Base-by-base conservation (phyloP, 2,113 vertebrate species). In the Petrocephalus zakoni region DNA sequence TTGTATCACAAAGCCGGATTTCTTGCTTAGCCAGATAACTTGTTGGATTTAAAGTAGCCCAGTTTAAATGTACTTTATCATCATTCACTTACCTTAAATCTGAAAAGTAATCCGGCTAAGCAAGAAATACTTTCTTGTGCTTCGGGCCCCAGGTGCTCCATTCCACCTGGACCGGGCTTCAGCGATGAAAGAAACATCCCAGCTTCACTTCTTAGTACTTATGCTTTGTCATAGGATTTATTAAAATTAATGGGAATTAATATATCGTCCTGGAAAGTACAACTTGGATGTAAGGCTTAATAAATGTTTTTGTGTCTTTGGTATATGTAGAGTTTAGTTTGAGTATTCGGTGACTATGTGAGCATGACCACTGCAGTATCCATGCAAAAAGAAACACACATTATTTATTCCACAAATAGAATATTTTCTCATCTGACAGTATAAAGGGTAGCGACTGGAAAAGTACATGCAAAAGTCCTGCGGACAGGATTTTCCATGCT, bases 401-500 rank as follows among this genome's bases (percentile, higher is more conserved):
- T 83, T 84, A 88, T 84, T 85, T 89, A 68, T 85, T 89, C 88
- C 81, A 89, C 88, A 86, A 89, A 89, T 58, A 89, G 85, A 53
- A 34, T 25, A 87, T 75, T 87, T 87, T 49, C 51, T 87, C 88
- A 87, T 89, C 84, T 87, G 64, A 56, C 88, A 78, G 85, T 85
- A 87, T 78, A 49, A 89, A 87, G 88, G 61, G 88, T 87, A 87
- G n/a, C 51, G 25, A 89, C 64, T 47, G 68, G 61, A 89, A 89
- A 87, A 89, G 85, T 64, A 89, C 88, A 81, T 89, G 88, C 88
- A 85, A 37, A 68, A 89, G 88, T 89, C 83, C 84, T 55, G 64
- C 56, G 64, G 84, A 89, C 88, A 82, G 88, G 88, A 89, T 89
- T 89, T 87, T 68, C 88, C 52, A 89, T 21, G 88, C n/a, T 87